These are phyloP conservation scores for Actias luna DNA, from an alignment of 2,888 invertebrate genomes.

Conservation along the genomic window DNA sequence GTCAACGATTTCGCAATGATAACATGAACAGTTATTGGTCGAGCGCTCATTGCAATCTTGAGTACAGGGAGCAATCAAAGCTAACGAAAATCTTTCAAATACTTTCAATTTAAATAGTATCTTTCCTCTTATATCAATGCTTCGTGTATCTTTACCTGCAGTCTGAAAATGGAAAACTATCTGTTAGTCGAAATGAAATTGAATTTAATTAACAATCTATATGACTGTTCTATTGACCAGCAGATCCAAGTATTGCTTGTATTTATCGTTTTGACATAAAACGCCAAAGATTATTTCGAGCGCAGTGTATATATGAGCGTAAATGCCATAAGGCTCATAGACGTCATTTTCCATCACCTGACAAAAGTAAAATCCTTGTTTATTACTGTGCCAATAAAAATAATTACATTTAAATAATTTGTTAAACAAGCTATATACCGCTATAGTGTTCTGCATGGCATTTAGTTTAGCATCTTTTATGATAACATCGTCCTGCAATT, in stretches of 20 bases:
- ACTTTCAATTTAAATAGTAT: slow-evolving; percentile 71
- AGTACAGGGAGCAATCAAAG: slow-evolving; percentile 67
- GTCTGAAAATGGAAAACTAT: slow-evolving; percentile 44
- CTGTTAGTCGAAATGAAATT: not conserved
- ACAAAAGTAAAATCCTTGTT: not conserved
- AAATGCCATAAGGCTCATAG: slow-evolving; percentile 72
- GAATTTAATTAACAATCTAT: not conserved
- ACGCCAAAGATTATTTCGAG: slow-evolving; percentile 69
- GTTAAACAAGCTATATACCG: slow-evolving; percentile 39
- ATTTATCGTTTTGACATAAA: slow-evolving; percentile 68
- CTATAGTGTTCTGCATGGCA: slow-evolving; percentile 72
- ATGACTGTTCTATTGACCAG: slow-evolving; percentile 53
- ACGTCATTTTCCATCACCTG: slow-evolving; percentile 75
- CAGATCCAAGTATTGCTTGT: slow-evolving; percentile 62
- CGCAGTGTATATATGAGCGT: slow-evolving; percentile 74
- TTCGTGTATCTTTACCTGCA: slow-evolving; percentile 60
- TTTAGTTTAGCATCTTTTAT: slow-evolving; percentile 70
- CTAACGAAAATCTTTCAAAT: slow-evolving; percentile 69
- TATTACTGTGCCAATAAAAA: not conserved
- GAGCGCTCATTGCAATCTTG: slow-evolving; percentile 38
- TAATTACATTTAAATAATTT: not conserved
- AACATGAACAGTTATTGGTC: slow-evolving; percentile 52
- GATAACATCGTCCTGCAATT: slow-evolving; percentile 62
- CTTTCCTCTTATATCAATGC: slow-evolving; percentile 68
- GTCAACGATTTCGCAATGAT: slow-evolving; percentile 49